Conservation (phyloP, 2,113 vertebrate genomes). For the Agapornis roseicollis region DNA sequence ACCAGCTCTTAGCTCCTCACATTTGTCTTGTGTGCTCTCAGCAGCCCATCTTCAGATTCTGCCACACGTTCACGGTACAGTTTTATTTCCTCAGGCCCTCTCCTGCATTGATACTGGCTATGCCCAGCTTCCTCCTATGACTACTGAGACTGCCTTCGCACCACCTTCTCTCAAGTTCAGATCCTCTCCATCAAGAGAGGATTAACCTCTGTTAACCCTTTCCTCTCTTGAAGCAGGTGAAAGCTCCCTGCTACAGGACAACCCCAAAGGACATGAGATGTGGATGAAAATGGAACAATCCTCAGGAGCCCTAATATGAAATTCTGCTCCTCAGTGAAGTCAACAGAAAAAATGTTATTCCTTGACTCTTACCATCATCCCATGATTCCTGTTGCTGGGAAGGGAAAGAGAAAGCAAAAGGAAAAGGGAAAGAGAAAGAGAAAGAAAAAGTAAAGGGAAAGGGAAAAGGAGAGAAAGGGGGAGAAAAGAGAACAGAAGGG, state of each 20-base stretch:
- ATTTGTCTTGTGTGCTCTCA: background rate
- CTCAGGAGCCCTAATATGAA: background rate
- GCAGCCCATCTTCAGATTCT: background rate
- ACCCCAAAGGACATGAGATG: background rate
- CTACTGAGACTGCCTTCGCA: background rate
- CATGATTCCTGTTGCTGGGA: background rate
- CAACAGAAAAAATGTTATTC: background rate
- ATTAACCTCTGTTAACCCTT: background rate
- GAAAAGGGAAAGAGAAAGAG: too few relatives aligned
- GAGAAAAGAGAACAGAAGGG: background rate
- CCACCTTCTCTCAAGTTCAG: background rate
- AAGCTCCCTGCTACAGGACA: background rate
- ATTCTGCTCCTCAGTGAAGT: background rate
- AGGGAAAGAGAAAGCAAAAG: too few relatives aligned
- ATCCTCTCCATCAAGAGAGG: background rate
- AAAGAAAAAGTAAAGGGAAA: too few relatives aligned
- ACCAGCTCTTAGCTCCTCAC: background rate
- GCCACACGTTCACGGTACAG: background rate
- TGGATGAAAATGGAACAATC: background rate
- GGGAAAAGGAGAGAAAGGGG: background rate
- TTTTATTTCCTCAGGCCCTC: background rate
- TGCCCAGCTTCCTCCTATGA: background rate
- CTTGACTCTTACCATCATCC: background rate
- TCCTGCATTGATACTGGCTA: accelerated
- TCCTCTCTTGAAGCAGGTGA: background rate